Base-by-base conservation (phyloP, 1,140 invertebrate species). In the Episyrphus balteatus region DNA sequence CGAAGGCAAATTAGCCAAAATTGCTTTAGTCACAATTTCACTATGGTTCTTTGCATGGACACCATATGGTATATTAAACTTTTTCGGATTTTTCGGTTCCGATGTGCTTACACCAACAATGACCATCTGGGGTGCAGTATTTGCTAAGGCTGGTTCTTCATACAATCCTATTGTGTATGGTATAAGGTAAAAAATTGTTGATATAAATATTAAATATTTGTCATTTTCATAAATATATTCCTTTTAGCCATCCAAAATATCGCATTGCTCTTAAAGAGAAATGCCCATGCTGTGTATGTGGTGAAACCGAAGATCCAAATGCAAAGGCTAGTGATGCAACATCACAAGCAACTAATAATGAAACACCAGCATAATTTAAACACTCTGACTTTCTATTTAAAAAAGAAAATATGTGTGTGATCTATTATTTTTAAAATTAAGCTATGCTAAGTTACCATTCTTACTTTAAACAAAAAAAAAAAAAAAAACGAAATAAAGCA, bases 231-330 rank as follows among this genome's bases (percentile, higher is more conserved):
- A 5, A 36, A 3, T n/a, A 5, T 50, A 17, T 54, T 14, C 33
- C n/a, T 46, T 38, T 1, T 54, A 84, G 83, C 57, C 84, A 87
- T 73, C 83, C 83, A 17, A 85, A 85, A 59, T 88, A 86, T 59
- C 75, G 82, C 55, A 69, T 78, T 51, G 84, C 82, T 39, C 67
- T 88, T 38, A 73, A 79, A 50, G 74, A 80, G 66, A 84, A 78
- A 63, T 84, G 83, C 68, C 84, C 84, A 51, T 79, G 75, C 50
- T 69, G 84, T 55, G 73, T 75, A 13, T 83, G 81, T 57, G 66
- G 70, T 42, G 64, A 62, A 45, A 61, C 63, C 37, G 48, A 62
- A 46, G 60, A 63, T 59, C 57, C 51, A 53, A 57, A 63, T 59
- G 57, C 51, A 53, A 57, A 59, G 50, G 55, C 58, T 31, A 73